Base-by-base conservation (phyloP, 92 coral and sea anemone species). In the Porites cylindrica region DNA sequence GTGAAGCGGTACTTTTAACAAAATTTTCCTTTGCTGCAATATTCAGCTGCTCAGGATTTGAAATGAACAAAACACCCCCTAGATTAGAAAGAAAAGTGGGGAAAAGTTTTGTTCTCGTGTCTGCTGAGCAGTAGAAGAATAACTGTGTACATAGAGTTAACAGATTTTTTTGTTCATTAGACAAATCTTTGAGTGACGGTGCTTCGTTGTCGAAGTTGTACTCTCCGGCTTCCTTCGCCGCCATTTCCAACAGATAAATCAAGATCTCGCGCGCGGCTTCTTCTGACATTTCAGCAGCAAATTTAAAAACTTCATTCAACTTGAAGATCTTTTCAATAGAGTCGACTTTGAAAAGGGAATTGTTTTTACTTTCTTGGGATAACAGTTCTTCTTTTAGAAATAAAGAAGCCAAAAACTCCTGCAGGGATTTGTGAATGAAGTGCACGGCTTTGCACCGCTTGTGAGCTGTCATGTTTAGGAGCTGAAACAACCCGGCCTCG, bases 21-120 rank as follows among this genome's bases (percentile, higher is more conserved):
- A 76, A 14, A 20, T 58, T 50, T 59, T 76, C 80, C 2, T 72
- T 43, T 56, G 60, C 79, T 20, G 54, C n/a, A 23, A 12, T 75
- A 20, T 52, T 62, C 79, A 75, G 64, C 64, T 51, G 79, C n/a
- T 51, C 63, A n/a, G 79, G 1, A 53, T 75, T 26, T 38, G n/a
- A n/a, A n/a, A 75, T 9, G 1, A 75, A 17, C 14, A 74, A 52
- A 75, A 52, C 62, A 75, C 78, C 62, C 0, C 77, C 26, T 7
- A 72, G 21, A 19, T 17, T 47, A 47, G 58, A 51, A 20, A 72
- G 19, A 76, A 58, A 58, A 1, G 12, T 14, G 10, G 80, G 13
- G 7, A 11, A 76, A 51, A 54, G 66, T 10, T 76, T 51, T 23
- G 51, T 21, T 16, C 80, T 54, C 66, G 12, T 54, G 13, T 54